Percentiles rank a stretch among this genome's conserved stretches.
Conservation (phyloP, 2,888 invertebrate species). For the Helleia helle region DNA sequence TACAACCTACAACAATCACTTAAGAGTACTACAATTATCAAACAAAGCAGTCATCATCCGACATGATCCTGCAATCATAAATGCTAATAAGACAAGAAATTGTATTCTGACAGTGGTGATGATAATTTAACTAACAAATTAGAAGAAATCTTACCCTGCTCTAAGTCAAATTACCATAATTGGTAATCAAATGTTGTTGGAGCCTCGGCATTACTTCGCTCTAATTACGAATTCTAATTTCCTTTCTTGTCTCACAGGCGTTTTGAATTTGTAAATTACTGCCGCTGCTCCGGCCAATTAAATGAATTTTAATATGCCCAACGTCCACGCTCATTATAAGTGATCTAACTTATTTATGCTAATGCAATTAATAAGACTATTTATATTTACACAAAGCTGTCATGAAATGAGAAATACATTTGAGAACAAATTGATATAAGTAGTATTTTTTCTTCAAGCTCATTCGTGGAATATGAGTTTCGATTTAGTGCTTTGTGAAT, state of each 20-base stretch:
- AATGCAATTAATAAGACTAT: not conserved
- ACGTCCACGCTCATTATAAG: not conserved
- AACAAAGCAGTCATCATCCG: not conserved
- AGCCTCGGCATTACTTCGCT: conserved; percentile 53
- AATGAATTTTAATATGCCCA: conserved; percentile 37
- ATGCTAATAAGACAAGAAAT: conserved; percentile 17
- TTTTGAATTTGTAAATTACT: conserved; percentile 71
- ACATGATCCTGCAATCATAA: not conserved
- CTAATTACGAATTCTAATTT: conserved; percentile 73
- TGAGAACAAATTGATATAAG: too few relatives aligned
- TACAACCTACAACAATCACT: too few relatives aligned
- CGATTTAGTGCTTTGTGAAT: too few relatives aligned
- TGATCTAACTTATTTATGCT: not conserved
- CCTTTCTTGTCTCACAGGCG: conserved; percentile 67
- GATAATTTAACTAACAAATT: conserved; percentile 71
- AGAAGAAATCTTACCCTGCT: conserved; percentile 69
- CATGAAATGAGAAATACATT: too few relatives aligned
- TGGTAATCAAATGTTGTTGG: conserved; percentile 72
- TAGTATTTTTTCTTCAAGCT: too few relatives aligned
- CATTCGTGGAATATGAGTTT: too few relatives aligned
- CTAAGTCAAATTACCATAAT: conserved; percentile 72
- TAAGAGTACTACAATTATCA: not conserved
- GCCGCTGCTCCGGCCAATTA: conserved; percentile 48
- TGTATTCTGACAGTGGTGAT: conserved; percentile 42
- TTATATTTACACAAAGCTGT: too few relatives aligned